Evolutionary conservation across 2,888 invertebrate species (phyloP), one percentile per base, ranked within the genome.

Genomic region (Apodemia mormo): DNA sequence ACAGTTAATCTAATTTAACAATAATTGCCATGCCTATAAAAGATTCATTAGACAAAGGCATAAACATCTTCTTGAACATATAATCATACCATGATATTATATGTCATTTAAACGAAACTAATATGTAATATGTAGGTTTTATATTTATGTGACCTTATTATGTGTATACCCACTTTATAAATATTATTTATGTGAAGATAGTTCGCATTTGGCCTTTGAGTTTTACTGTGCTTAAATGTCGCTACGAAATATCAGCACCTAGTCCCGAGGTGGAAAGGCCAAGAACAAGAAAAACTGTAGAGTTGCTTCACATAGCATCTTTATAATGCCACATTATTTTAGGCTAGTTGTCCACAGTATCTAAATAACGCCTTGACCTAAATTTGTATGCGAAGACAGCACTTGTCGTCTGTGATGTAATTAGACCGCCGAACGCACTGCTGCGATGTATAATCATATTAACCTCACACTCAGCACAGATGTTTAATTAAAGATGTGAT

Each of bases 361-460:
- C 61, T 64, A 64, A 30, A 33, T 40, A 52, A n/a, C 43, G 65
- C 69, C 69, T 66, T 69, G 65, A 65, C 69, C 69, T 54, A 69
- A 22, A 69, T 69, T 69, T 52, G 30, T 40, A 54, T 22, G 22
- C 52, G 52, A 65, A 54, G 69, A 68, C 29, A 65, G 68, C 30
- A 37, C 33, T 64, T 64, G 61, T 33, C 65, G 68, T 5, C 65
- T 14, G 69, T 65, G 69, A 69, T 69, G 69, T 69, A 69, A 69
- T 43, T 58, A 58, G 56, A 43, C 29, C 65, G 69, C 37, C 54
- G 52, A 68, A 68, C 68, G 68, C 33, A 58, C 29, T 64, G 37
- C 43, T 33, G 45, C 49, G 22, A 22, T 22, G 30, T 52, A 22
- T 7, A 52, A 52, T 52, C n/a, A 52, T 52, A 52, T n/a, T 52